phyloP scores from a whole-genome alignment of 2,797 vertebrate genomes.

The Hydrolagus colliei region DNA sequence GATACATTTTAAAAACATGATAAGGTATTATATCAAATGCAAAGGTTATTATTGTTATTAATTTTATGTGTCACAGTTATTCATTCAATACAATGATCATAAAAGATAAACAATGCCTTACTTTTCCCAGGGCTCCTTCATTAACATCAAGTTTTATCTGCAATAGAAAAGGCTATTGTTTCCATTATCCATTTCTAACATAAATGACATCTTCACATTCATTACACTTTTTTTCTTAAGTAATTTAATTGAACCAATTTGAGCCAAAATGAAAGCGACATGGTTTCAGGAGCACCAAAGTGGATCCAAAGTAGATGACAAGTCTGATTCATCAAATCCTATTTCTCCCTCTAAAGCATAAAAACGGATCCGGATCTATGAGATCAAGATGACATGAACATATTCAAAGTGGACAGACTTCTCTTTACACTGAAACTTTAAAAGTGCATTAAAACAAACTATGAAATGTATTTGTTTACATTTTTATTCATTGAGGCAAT shows the following conservation, averaged over 20 bases:
- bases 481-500: not conserved
- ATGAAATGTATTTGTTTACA: not conserved
- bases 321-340: slow-evolving; percentile 14
- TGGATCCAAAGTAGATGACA: slow-evolving; percentile 1
- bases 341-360: not conserved
- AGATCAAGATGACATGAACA: not conserved
- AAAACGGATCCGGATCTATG: not conserved
- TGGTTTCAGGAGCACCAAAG: slow-evolving; percentile 4
- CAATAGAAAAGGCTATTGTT: not conserved
- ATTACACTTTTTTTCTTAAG: slow-evolving; percentile 19
- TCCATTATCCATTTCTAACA: not conserved
- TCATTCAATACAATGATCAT: not conserved
- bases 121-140: not conserved
- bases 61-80: not conserved
- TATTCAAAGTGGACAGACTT: too few relatives aligned
- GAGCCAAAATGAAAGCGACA: slow-evolving; percentile 18
- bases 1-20: too few relatives aligned
- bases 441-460: not conserved
- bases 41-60: too few relatives aligned
- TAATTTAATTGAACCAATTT: not conserved
- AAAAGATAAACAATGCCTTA: not conserved
- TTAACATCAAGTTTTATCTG: not conserved
- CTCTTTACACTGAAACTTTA: not conserved
- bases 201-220: not conserved
- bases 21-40: too few relatives aligned